Percentiles rank a stretch among this genome's conserved stretches.
phyloP scores from a whole-genome alignment of 1,140 invertebrate genomes.

The Goniozus legneri region DNA sequence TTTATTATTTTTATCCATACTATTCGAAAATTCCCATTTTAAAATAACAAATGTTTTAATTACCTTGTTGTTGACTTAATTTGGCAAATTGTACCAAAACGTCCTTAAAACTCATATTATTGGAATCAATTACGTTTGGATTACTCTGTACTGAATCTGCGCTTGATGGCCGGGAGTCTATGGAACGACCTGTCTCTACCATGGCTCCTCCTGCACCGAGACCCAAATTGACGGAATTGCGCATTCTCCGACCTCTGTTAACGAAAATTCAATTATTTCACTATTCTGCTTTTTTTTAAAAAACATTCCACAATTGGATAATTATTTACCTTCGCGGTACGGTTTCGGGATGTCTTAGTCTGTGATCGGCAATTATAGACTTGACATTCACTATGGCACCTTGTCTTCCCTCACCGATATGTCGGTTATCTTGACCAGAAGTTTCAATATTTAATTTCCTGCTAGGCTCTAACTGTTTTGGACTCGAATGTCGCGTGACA shows the following conservation, averaged over 20 bases:
- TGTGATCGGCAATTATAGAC: slow-evolving; percentile 79
- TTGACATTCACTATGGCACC: slow-evolving; percentile 75
- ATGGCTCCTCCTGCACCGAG: slow-evolving; percentile 48
- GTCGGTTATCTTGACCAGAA: slow-evolving; percentile 37
- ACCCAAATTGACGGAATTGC: slow-evolving; percentile 47
- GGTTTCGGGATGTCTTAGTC: slow-evolving; percentile 68
- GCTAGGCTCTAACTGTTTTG: slow-evolving; percentile 8
- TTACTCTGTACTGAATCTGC: slow-evolving; percentile 56
- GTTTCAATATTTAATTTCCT: slow-evolving; percentile 20
- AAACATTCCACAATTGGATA: not conserved
- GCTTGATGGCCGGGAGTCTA: slow-evolving; percentile 54
- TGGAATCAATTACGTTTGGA: slow-evolving; percentile 38
- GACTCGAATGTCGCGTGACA: not conserved
- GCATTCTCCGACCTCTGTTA: slow-evolving; percentile 47
- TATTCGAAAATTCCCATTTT: too few species aligned
- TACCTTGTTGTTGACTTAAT: slow-evolving; percentile 56
- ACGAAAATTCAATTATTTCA: slow-evolving; percentile 5
- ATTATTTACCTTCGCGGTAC: slow-evolving; percentile 59
- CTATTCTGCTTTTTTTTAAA: too few species aligned
- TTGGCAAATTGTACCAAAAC: slow-evolving; percentile 75
- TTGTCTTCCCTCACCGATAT: slow-evolving; percentile 65
- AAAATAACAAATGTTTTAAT: not conserved
- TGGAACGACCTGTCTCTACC: slow-evolving; percentile 41
- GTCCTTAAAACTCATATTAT: slow-evolving; percentile 66
- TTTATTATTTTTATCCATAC: not conserved